Evolutionary conservation across 2,797 vertebrate species (phyloP), one percentile per base, ranked within the genome.

Genomic region (Hydrolagus colliei): DNA sequence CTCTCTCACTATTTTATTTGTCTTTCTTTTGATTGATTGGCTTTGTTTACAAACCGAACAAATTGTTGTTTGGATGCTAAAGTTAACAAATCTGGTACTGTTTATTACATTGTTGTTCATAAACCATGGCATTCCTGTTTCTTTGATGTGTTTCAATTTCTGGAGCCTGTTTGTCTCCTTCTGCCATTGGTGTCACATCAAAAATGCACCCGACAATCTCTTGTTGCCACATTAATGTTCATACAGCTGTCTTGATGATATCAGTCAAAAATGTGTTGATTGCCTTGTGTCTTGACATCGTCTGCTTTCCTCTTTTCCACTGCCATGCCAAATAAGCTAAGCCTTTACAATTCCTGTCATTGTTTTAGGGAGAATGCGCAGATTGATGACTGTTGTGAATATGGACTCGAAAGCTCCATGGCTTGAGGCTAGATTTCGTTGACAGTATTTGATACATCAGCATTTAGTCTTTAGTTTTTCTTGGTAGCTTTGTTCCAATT

Each of bases 301-400:
- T 35, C 41, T 76, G 59, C 74, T 76, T 59, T 76, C 2, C 59
- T 77, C 20, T 76, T 18, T 52, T 52, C 59, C 2, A 6, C 75
- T 61, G 35, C 61, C 75, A 77, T 61, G n/a, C 75, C 75, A 77
- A 77, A 77, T 77, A 61, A 77, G 61, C 41, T 11, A 76, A 18
- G 59, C 41, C 32, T 52, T 9, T 76, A 41, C 41, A 77, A 61
- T 2, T 77, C 9, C 75, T 77, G 14, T 77, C 75, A 77, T 5
- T 59, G 20, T 20, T 20, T 61, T 77, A 52, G 75, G 75, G 52
- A 77, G 52, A 76, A 77, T 61, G 18, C 59, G 52, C 59, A 61
- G 52, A 61, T 77, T 77, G 18, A 61, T 77, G 41, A 61, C 16
- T n/a, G 12, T 22, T 41, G 75, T 9, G 61, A 8, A 20, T 20